Base-by-base conservation (phyloP, 1,140 invertebrate species). In the Antheraea pernyi region DNA sequence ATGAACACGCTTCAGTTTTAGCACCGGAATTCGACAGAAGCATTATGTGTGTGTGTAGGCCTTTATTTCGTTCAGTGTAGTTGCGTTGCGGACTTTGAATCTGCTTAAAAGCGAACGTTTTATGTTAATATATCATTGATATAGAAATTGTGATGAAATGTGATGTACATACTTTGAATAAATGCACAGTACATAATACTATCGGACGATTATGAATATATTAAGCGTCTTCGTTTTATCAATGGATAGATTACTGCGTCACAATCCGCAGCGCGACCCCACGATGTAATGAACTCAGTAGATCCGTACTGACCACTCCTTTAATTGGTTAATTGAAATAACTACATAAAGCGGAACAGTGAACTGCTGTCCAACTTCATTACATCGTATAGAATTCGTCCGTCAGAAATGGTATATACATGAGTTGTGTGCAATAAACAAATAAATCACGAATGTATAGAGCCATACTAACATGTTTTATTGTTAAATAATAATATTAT, bases 381-480 rank as follows among this genome's bases (percentile, higher is more conserved):
- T 13, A 53, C 46, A 53, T 16, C 46, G 46, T 16, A 53, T 8
- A 9, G 16, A 53, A 53, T 16, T n/a, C 16, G 46, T 53, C 9
- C 46, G 13, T 6, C 13, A 16, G 13, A 53, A 6, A 65, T 67
- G 72, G 75, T 72, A 70, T 65, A 71, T 75, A 80, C 63, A 59
- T 69, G 69, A 68, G 73, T 72, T 42, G 11, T 42, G 39, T 42
- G 39, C 11, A 42, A 76, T 69, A 69, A 76, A 79, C 70, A 77
- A 69, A 72, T 67, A 67, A 75, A 82, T 81, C 84, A 77, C 80
- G 78, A 86, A 86, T 80, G 82, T 82, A 83, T 78, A 79, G 73
- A 77, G 8, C 2, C 16, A 53, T 11, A 16, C 46, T 16, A 53
- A 53, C 46, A 61, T 61, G n/a, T 30, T 61, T 30, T 22, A 22